Base-by-base conservation (phyloP, 2,113 vertebrate species). In the Propithecus coquereli region DNA sequence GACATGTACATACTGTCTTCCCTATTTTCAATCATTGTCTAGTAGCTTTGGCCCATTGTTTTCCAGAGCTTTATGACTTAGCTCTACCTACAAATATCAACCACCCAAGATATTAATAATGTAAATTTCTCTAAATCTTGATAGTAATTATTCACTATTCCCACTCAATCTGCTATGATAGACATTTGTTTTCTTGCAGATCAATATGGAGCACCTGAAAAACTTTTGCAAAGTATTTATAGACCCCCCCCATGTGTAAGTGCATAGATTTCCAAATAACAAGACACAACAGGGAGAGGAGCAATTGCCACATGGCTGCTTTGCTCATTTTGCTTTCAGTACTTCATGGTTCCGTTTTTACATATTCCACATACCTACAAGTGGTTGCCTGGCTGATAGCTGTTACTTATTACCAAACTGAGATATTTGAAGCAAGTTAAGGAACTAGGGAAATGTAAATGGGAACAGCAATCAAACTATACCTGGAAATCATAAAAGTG, bases 371-470 rank as follows among this genome's bases (percentile, higher is more conserved):
- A 57, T 11, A 87, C 30, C 45, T 73, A 54, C 27, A 74, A 63
- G 30, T 4, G 47, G 43, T 25, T 63, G n/a, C 34, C 54, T 25
- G 18, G 17, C 25, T 59, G 22, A 25, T 16, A 50, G 80, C 27
- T 57, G 52, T 43, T 52, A 59, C 11, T 83, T 92, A 79, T 50
- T 70, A 8, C 43, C 70, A 87, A 96, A 87, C 16, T 32, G 63
- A 87, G 70, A 83, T 68, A 90, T 27, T 30, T 68, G 8, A 91
- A 63, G 17, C 71, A 94, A 89, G 65, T 92, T 57, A 90, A 84
- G 23, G 17, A 81, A 45, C 30, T 12, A 40, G 27, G n/a, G 32
- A 89, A 50, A 80, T 43, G 5, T 27, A 71, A 81, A 45, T 37
- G 57, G 10, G 27, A 88, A 89, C 6, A 83, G n/a, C 8, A 57